Conservation (phyloP, 2,797 vertebrate species). For the Heteromormyrus szaboi region DNA sequence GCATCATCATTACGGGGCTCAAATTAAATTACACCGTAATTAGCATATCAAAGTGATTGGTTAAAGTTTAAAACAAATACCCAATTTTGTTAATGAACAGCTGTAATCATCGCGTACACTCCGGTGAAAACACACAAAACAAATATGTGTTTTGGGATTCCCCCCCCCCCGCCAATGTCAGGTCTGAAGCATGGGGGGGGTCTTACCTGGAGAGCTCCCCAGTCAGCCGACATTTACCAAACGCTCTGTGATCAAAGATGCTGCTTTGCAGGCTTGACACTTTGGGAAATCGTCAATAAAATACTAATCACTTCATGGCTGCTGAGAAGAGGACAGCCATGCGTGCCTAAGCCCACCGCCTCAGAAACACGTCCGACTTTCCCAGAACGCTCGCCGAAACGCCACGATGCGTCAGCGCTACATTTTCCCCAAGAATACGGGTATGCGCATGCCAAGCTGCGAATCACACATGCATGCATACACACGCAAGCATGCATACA, state of each 20-base stretch:
- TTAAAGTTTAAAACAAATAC: slow-evolving; percentile 99
- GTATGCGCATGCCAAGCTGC: background rate
- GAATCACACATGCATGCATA: background rate
- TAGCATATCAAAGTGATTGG: slow-evolving; percentile 99
- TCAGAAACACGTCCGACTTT: slow-evolving; percentile 40
- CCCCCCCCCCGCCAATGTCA: slow-evolving; percentile 38
- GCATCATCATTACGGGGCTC: slow-evolving; percentile 99
- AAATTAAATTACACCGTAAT: slow-evolving; percentile 99
- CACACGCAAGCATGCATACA: background rate
- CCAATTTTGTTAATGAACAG: slow-evolving; percentile 99
- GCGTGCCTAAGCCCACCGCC: slow-evolving; percentile 56
- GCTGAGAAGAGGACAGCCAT: slow-evolving; percentile 48
- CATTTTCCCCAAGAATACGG: background rate
- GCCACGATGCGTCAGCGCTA: slow-evolving; percentile 40
- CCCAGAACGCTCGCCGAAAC: background rate
- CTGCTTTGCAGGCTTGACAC: slow-evolving; percentile 72
- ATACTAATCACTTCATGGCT: slow-evolving; percentile 67
- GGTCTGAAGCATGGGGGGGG: slow-evolving; percentile 23
- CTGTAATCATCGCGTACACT: slow-evolving; percentile 92
- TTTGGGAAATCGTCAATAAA: slow-evolving; percentile 72
- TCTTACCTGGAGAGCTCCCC: slow-evolving; percentile 59
- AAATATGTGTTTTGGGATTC: slow-evolving; percentile 91
- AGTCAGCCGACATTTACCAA: slow-evolving; percentile 64
- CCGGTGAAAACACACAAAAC: slow-evolving; percentile 96
- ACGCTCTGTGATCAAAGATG: slow-evolving; percentile 68